Base-by-base conservation (phyloP, 1,140 invertebrate species). In the Ericerus pela region DNA sequence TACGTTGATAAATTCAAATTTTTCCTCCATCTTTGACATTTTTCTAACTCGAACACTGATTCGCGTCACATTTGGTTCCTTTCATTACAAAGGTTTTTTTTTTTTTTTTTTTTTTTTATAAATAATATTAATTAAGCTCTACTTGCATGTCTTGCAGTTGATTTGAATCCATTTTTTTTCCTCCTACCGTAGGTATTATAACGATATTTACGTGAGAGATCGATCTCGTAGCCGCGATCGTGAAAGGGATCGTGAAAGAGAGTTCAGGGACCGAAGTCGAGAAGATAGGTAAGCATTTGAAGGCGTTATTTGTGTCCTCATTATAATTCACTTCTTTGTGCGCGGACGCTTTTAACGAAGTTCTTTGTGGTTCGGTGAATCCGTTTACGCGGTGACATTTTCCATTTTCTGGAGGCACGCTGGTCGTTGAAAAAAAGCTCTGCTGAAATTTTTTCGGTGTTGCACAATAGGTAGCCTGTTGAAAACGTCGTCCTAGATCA, bases 231-330 rank as follows among this genome's bases (percentile, higher is more conserved):
- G 66, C 53, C 53, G 67, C 22, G 68, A 70, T 30, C 51, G 67
- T 29, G 68, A 70, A 51, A 57, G 67, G 18, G 57, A 58, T 54
- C 53, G 57, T 1, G 77, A 79, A 56, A 64, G 76, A 37, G 79
- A 81, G 61, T 75, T 75, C 65, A 68, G 74, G 60, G 73, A 75
- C 60, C 75, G 82, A 65, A 83, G 81, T 68, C 72, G 82, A 51
- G 82, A 84, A 69, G 82, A 84, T 67, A 82, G 81, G 81, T 84
- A 73, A 73, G n/a, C n/a, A n/a, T n/a, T n/a, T n/a, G n/a, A n/a
- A n/a, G n/a, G n/a, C n/a, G n/a, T n/a, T n/a, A n/a, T n/a, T n/a
- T n/a, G n/a, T n/a, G n/a, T n/a, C n/a, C n/a, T n/a, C n/a, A n/a
- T n/a, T n/a, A n/a, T n/a, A n/a, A n/a, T n/a, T n/a, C n/a, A n/a